These are phyloP conservation scores for Prosapia bicincta DNA, from an alignment of 2,888 invertebrate genomes.

Conservation along the genomic window DNA sequence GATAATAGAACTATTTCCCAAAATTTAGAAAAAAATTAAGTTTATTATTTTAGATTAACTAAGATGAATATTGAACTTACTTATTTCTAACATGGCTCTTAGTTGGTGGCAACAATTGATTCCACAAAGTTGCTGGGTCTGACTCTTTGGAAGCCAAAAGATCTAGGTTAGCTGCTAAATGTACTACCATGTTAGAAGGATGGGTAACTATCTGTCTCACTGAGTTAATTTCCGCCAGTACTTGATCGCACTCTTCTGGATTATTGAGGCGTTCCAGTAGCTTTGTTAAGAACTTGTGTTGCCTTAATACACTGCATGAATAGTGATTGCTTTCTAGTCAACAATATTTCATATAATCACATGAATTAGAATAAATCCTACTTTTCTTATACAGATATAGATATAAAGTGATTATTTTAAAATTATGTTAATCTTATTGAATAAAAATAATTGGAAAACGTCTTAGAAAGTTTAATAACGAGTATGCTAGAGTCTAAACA, in stretches of 20 bases:
- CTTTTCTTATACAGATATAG: no score
- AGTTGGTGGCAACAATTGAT: conserved; percentile 46
- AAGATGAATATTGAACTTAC: no score
- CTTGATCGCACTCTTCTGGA: conserved; percentile 48
- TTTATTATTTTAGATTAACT: no score
- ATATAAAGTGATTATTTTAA: no score
- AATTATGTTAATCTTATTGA: no score
- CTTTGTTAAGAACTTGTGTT: conserved; percentile 70
- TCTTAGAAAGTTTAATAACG: no score
- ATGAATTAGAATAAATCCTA: not conserved
- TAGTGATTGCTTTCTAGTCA: conserved; percentile 65
- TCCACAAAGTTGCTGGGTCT: conserved; percentile 55
- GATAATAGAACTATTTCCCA: no score
- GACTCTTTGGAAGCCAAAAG: conserved; percentile 50
- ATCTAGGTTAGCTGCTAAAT: conserved; percentile 68
- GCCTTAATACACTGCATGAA: conserved; percentile 66
- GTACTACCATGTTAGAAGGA: conserved; percentile 61
- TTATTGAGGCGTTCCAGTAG: conserved; percentile 59
- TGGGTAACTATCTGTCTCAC: conserved; percentile 58
- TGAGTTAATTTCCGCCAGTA: conserved; percentile 47
- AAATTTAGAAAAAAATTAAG: no score
- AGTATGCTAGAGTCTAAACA: no score
- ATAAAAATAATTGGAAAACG: no score
- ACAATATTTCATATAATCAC: not conserved
- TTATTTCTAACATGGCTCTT: conserved; percentile 42